Evolutionary conservation across 2,888 invertebrate species (phyloP), one percentile per base, ranked within the genome.

Genomic region (Agrotis ipsilon): DNA sequence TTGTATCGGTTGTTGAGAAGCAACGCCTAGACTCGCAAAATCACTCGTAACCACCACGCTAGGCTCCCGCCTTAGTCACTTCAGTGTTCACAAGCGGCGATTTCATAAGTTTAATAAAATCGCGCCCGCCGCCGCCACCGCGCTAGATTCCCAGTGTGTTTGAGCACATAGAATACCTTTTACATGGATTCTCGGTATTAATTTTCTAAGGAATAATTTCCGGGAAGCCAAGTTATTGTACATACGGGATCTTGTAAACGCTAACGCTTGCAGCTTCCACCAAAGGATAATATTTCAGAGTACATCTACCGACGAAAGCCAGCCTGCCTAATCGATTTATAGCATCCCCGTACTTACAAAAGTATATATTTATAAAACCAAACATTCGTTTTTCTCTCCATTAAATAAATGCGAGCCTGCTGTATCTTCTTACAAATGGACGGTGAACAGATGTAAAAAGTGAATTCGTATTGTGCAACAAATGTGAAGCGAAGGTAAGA

Each of bases 301-400:
- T 77, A 84, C 86, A 76, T 84, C 85, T 82, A 84, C 89, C 89
- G 90, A 87, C 86, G 91, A 94, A 93, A 94, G 89, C 91, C 90
- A 90, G 89, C 90, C 90, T 89, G 88, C 91, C 92, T 92, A 94
- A 94, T 94, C 93, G 93, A 94, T 94, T 94, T 93, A 92, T 87
- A 89, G 90, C 90, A 80, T 78, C 84, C 86, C 84, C 80, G 88
- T 82, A 88, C 89, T 89, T 89, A 78, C 76, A 88, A 86, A 90
- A 91, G 90, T 87, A 84, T 86, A 87, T 88, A 90, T 92, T 91
- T 91, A 89, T 89, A 87, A 87, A 91, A 91, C 88, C 90, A 91
- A 89, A 89, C 86, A 82, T 79, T 69, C 76, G 78, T 72, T 84
- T 83, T 80, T 66, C 64, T 72, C 85, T 88, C 87, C 88, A 91